Evolutionary conservation across 2,113 vertebrate genomes (phyloP), one percentile per base, ranked within the genome.

Genomic region (Poeciliopsis prolifica): DNA sequence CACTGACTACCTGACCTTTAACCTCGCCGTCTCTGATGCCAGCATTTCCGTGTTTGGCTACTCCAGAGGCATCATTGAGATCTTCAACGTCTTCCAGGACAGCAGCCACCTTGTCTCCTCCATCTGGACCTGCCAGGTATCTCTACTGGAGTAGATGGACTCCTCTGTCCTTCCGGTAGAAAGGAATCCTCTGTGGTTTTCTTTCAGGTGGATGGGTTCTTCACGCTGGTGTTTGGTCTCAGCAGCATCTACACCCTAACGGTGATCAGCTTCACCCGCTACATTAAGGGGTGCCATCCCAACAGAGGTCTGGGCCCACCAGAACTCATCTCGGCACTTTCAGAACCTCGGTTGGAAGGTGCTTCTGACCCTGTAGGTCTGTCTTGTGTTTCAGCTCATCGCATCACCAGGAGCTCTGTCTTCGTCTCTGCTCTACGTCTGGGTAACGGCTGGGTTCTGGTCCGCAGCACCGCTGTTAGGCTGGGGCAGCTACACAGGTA

Each of bases 401-500:
- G 88, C 76, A 95, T 96, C 81, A 95, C 70, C 90, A 93, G 80
- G 40, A 88, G 73, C 81, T 94, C 87, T 13, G 91, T 96, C 26
- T 88, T 79, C 0, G 58, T 94, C 68, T 48, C 86, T 97, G 81
- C 62, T 92, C 19, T 84, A 95, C 68, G 95, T 96, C 69, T 96
- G 96, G 96, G 40, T 87, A 26, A 88, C 89, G 51, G 93, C 95
- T 33, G 90, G 91, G 68, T 97, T 96, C 93, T 97, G 96, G 95
- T 95, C 95, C 0, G 93, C 83, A 74, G 95, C 94, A 0, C 96
- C 96, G 4, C 33, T 97, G 44, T 63, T 96, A 0, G 96, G 96
- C 83, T 96, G 95, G 96, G 95, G 95, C 9, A 95, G 96, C 83
- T 97, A 96, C 79, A 96, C 88, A 95, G 95, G 96, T 94, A 89